A percentile compares a stretch with the other conserved stretches of the same genome.
Evolutionary conservation across 1,140 invertebrate species (phyloP).

Genomic region (Cydia amplana): DNA sequence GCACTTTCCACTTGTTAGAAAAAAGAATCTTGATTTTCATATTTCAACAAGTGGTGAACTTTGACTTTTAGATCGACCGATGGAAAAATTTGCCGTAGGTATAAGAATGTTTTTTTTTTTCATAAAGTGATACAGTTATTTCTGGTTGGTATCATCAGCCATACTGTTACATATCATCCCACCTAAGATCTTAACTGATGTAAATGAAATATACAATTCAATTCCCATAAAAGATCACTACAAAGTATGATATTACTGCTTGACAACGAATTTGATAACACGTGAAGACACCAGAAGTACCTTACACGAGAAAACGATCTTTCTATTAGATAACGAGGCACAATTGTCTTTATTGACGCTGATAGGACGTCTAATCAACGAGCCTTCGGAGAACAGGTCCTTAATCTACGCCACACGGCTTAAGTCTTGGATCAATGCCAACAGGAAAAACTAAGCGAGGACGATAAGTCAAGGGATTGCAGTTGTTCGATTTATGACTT

Average conservation of each 20-base stretch:
- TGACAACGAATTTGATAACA: not conserved
- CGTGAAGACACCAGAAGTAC: not conserved
- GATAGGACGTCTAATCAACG: constrained; percentile 5
- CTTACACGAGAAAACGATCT: not conserved
- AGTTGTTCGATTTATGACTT: constrained; percentile 4
- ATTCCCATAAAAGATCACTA: no score
- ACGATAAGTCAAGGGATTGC: constrained; percentile 8
- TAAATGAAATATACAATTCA: no score
- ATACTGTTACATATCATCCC: no score
- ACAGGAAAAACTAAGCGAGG: constrained; percentile 24
- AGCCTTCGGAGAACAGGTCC: constrained; percentile 12
- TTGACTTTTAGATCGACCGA: no score
- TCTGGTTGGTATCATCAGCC: no score
- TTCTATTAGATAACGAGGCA: constrained; percentile 1
- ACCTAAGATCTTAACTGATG: no score
- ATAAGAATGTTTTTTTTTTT: no score
- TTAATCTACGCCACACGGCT: not conserved
- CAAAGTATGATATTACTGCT: not conserved
- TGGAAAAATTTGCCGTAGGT: no score
- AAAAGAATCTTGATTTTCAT: no score
- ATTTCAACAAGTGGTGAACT: no score
- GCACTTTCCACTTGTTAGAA: no score
- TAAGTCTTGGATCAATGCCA: constrained; percentile 21
- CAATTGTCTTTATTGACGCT: not conserved
- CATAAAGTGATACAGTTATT: no score